Evolutionary conservation across 2,797 vertebrate genomes (phyloP), one percentile per base, ranked within the genome.

Genomic region (Tauraco hartlaubi): DNA sequence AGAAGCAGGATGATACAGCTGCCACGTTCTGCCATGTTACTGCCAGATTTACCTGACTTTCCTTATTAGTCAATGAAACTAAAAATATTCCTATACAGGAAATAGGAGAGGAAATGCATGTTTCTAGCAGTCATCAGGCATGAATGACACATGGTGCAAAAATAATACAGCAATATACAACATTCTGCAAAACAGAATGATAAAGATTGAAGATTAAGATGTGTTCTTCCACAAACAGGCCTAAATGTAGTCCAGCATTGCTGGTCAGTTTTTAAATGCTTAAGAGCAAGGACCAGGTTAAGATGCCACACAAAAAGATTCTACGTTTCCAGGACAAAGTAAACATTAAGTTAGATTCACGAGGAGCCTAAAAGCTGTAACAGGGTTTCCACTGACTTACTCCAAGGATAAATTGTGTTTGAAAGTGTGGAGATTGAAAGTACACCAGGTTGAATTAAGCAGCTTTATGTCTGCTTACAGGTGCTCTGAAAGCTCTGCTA

Each of bases 401-500:
- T 74, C 33, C 61, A 92, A 80, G 52, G 69, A 72, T 67, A 94
- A 79, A 72, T 5, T 68, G 17, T 58, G 22, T 56, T 88, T 92
- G 67, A 77, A 82, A 77, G 26, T 39, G 43, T 85, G 73, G 81
- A 62, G 61, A 83, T 13, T 61, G 72, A 83, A 92, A 95, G 56
- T 58, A 83, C 0, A 2, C 31, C 39, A 51, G 46, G 28, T 55
- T 91, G 20, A 92, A 85, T 94, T 94, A 96, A 96, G 87, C 58
- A 83, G 95, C 78, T 94, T 93, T 96, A 28, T 68, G 23, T 84
- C 85, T 88, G 58, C 91, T 89, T 90, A 88, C 35, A 68, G 31
- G 33, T 81, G 28, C 71, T 91, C 48, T 71, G 80, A 95, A 95
- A 95, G 82, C 82, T 81, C 44, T 85, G 25, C 62, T 95, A 91